Evolutionary conservation across 2,113 vertebrate species (phyloP).

Genomic region (Choloepus hoffmanni): DNA sequence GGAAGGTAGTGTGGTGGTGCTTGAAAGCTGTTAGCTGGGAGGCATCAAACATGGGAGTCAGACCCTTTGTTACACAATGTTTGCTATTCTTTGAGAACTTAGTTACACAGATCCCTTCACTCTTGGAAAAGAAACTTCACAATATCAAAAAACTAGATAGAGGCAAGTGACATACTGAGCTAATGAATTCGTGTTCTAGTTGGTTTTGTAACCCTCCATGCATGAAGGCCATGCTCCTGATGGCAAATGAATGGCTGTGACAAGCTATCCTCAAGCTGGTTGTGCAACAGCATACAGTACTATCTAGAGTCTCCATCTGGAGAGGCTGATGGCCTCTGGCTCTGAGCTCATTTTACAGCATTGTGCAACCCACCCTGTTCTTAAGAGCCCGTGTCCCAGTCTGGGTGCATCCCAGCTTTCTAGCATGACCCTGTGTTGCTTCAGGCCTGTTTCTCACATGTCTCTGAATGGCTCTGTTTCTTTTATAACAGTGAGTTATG

Average conservation of each 20-base stretch:
- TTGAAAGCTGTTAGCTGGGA: neutral
- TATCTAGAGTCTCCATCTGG: conserved; percentile 59
- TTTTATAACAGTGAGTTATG: conserved; percentile 37
- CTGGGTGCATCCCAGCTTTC: neutral
- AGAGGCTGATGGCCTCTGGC: neutral
- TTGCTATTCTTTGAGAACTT: conserved; percentile 49
- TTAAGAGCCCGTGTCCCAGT: neutral
- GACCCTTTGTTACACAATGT: neutral
- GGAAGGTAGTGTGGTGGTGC: fast-evolving
- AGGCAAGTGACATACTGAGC: neutral
- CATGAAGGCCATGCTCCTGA: neutral
- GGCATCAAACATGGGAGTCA: neutral
- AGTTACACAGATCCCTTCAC: conserved; percentile 3
- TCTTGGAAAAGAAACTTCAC: conserved; percentile 48
- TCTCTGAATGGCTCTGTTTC: conserved; percentile 17
- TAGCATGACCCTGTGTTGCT: neutral
- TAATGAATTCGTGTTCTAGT: neutral
- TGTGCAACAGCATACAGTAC: neutral
- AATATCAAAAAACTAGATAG: conserved; percentile 14
- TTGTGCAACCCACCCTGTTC: neutral
- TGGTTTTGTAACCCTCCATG: neutral
- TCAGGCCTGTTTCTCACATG: neutral
- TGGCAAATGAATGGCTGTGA: neutral
- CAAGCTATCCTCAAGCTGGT: neutral
- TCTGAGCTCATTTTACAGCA: neutral